phyloP scores from a whole-genome alignment of 2,113 vertebrate genomes.

The Aythya baeri region DNA sequence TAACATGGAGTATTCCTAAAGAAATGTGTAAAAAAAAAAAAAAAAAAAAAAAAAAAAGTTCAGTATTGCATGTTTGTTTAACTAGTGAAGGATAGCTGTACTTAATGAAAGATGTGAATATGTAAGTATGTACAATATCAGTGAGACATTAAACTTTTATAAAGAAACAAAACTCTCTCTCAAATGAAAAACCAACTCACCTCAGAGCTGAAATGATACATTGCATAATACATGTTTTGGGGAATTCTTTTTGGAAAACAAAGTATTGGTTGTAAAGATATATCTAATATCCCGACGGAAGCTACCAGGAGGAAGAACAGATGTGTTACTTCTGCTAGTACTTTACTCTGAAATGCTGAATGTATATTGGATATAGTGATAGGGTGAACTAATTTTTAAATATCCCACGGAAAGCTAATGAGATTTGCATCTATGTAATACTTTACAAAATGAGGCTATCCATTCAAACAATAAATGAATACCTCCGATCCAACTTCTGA shows the following conservation, averaged over 20 bases:
- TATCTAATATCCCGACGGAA: neutral
- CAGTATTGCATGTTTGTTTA: neutral
- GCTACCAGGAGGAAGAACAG: neutral
- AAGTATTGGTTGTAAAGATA: neutral
- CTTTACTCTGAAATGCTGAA: neutral
- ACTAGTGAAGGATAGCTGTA: neutral
- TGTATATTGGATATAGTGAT: neutral
- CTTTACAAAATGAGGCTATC: neutral
- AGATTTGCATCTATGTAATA: neutral
- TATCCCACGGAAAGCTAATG: neutral
- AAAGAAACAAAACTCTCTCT: neutral
- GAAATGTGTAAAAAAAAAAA: neutral
- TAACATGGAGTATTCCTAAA: accelerated
- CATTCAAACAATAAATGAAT: neutral
- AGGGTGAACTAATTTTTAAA: neutral
- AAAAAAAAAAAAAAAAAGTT: neutral
- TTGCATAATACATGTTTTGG: neutral
- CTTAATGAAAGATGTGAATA: neutral
- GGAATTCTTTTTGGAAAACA: neutral
- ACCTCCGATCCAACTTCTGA: neutral
- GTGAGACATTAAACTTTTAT: neutral
- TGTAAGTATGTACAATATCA: neutral
- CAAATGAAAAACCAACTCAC: neutral
- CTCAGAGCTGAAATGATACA: accelerated
- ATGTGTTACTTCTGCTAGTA: neutral